Conservation (phyloP, 2,888 invertebrate genomes). For the Andrena trimmerana region DNA sequence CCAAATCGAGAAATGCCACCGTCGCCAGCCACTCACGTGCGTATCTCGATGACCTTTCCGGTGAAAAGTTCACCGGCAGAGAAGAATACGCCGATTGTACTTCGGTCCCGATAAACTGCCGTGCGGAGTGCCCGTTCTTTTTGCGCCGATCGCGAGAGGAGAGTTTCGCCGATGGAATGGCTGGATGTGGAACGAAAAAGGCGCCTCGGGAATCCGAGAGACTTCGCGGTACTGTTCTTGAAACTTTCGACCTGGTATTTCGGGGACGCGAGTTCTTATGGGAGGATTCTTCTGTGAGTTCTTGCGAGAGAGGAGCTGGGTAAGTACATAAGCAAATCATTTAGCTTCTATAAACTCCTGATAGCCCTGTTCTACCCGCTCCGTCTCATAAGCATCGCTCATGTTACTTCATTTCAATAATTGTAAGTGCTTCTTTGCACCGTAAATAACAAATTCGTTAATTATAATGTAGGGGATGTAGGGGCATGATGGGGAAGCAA, state of each 20-base stretch:
- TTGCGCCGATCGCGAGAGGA: not conserved
- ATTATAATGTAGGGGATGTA: not conserved
- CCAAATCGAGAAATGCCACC: slow-evolving; percentile 63
- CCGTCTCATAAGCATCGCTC: too few relatives aligned
- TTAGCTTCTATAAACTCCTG: too few relatives aligned
- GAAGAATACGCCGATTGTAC: slow-evolving; percentile 57
- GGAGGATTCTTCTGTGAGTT: too few relatives aligned
- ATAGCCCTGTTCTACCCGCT: too few relatives aligned
- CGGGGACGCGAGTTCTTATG: too few relatives aligned
- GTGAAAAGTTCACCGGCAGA: slow-evolving; percentile 38
- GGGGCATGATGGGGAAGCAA: too few relatives aligned
- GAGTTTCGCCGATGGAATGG: slow-evolving; percentile 1
- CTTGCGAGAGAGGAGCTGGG: too few relatives aligned
- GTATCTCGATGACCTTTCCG: slow-evolving; percentile 59
- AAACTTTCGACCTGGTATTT: too few relatives aligned
- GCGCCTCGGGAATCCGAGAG: too few relatives aligned
- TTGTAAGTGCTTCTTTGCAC: not conserved
- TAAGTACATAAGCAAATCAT: too few relatives aligned
- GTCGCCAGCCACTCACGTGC: slow-evolving; percentile 18
- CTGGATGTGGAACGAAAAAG: not conserved
- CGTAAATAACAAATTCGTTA: slow-evolving; percentile 18
- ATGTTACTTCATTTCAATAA: too few relatives aligned
- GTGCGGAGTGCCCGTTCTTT: not conserved
- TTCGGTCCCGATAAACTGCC: slow-evolving; percentile 23
- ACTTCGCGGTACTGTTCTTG: too few relatives aligned